phyloP scores from a whole-genome alignment of 2,888 invertebrate species.

The Encarsia formosa region DNA sequence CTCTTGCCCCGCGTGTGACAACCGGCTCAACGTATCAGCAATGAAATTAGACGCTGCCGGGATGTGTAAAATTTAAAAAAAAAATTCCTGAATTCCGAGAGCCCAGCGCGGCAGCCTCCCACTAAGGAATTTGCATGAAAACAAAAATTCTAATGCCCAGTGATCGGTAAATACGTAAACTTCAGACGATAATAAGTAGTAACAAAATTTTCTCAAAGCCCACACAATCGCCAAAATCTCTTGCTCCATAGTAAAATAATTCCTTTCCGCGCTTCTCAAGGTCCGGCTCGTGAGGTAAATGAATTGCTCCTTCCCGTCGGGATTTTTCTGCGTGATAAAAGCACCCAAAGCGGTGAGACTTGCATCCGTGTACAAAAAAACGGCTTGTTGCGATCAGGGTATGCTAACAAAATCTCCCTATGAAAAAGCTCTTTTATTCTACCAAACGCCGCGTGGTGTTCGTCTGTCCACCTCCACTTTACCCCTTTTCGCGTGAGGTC shows the following conservation, averaged over 20 bases:
- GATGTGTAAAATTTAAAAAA: no score
- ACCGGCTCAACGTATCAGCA: no score
- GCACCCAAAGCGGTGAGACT: neutral
- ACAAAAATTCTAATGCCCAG: neutral
- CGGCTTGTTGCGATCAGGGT: neutral
- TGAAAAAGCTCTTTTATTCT: neutral
- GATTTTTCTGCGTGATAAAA: neutral
- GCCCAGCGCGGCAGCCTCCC: neutral
- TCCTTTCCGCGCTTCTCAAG: neutral
- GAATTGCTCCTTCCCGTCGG: no score
- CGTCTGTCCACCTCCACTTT: neutral
- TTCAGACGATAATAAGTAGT: neutral
- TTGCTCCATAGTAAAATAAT: neutral
- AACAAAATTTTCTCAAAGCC: neutral
- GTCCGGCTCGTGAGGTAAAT: neutral
- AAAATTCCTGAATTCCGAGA: no score
- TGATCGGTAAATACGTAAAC: constrained; percentile 5
- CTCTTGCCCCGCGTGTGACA: no score
- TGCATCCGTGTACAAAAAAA: neutral
- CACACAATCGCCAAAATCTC: constrained; percentile 4
- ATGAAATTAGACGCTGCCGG: no score
- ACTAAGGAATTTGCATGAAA: neutral
- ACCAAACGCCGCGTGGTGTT: neutral
- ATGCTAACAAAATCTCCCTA: neutral
- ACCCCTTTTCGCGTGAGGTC: no score